Evolutionary conservation across 2,797 vertebrate genomes (phyloP).

Genomic region (Micropoecilia bifurca): DNA sequence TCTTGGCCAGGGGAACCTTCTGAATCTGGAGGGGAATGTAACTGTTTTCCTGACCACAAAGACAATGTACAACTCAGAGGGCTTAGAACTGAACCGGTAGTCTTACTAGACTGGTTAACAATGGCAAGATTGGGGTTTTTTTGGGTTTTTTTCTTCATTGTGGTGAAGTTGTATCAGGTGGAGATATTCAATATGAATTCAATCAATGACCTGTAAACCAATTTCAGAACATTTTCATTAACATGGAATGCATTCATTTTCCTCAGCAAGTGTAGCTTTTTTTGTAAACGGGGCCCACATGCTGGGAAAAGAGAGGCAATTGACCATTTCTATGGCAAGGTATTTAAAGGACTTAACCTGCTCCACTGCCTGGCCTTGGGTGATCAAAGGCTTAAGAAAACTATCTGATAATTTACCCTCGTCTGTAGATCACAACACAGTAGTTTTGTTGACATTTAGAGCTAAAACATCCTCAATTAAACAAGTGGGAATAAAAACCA

Average conservation of each 20-base stretch:
- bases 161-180: neutral
- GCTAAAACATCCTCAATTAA: neutral
- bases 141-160: neutral
- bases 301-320: neutral
- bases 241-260: neutral
- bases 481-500: neutral
- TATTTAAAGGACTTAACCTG: neutral
- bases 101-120: neutral
- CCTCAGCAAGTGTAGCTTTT: neutral
- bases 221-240: neutral
- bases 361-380: neutral
- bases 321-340: neutral
- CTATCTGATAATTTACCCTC: neutral
- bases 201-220: neutral
- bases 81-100: neutral
- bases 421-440: neutral
- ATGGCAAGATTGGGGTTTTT: neutral
- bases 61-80: neutral
- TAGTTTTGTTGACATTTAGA: neutral
- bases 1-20: neutral
- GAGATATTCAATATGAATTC: neutral
- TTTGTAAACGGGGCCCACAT: neutral
- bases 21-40: neutral
- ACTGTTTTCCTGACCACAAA: neutral
- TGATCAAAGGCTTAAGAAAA: neutral